Evolutionary conservation across 2,888 invertebrate genomes (phyloP), one percentile per base, ranked within the genome.

Genomic region (Polydrusus pterygomalis): DNA sequence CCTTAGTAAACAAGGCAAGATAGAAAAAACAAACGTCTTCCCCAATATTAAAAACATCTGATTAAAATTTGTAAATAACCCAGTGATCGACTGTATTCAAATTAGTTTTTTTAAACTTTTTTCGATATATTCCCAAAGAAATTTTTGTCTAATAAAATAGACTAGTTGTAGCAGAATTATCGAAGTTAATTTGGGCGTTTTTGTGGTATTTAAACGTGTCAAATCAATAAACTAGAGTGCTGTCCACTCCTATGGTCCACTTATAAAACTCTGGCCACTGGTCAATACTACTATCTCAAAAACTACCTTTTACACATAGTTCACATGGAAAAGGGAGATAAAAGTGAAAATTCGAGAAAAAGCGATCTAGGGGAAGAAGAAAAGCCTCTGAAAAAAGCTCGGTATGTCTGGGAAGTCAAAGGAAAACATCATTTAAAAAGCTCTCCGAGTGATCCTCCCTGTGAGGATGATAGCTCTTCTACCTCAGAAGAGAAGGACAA

Each of bases 361-460:
- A 62, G 87, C 87, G 89, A 89, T 87, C 88, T 85, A 79, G 84
- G 85, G 83, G 89, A 89, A 80, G 87, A 88, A 73, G 90, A 90
- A 82, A 90, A 91, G 87, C 92, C 92, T 83, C 88, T 91, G 80
- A 92, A 92, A 86, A 92, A 92, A 87, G 92, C 92, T 74, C 89
- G 91, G 82, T 92, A 90, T 87, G 89, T 91, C 70, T 92, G 92
- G 92, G 91, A 92, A 89, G 90, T 92, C 75, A 92, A 92, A 87
- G 92, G 92, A 65, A 88, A 91, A 89, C 89, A 91, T 84, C 91
- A 91, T 84, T 85, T 91, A 79, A 91, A 89, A 67, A 34, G 60
- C n/a, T 47, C 70, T 38, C 25, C 45, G 11, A 65, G 18, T 65
- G 58, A 17, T 8, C 67, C 45, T 6, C 68, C 74, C 43, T 15